Percentiles rank a stretch among this genome's conserved stretches.
These are phyloP conservation scores for Drosophila neocordata DNA, from an alignment of 1,140 invertebrate genomes.

Conservation along the genomic window DNA sequence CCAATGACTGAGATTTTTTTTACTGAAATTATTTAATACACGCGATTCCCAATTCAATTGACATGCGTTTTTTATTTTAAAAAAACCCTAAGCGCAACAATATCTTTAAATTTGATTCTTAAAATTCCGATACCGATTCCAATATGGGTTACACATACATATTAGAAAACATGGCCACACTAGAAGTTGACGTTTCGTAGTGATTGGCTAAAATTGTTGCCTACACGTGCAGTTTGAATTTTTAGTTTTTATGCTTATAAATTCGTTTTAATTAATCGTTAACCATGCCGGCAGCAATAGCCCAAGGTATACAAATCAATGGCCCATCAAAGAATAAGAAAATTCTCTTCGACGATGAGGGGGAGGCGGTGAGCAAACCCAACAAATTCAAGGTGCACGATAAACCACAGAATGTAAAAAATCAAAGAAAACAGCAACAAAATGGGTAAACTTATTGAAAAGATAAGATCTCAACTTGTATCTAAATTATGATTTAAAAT, in stretches of 20 bases:
- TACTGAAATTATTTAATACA: neutral
- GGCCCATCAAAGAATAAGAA: constrained; percentile 68
- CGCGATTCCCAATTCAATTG: neutral
- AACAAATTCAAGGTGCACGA: constrained; percentile 27
- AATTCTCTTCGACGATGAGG: constrained; percentile 73
- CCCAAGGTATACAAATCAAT: constrained; percentile 47
- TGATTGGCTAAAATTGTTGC: constrained; percentile 30
- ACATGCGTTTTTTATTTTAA: too few species aligned
- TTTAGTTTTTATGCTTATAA: constrained; percentile 26
- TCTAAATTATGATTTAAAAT: constrained; percentile 23
- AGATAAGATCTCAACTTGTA: constrained; percentile 23
- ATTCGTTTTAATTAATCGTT: neutral
- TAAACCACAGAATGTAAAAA: constrained; percentile 13
- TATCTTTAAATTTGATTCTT: neutral
- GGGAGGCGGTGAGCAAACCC: constrained; percentile 48
- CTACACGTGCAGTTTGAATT: constrained; percentile 56
- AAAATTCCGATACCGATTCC: neutral
- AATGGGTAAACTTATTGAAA: constrained; percentile 25
- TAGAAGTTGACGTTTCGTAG: constrained; percentile 8
- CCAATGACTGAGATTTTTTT: constrained; percentile 78
- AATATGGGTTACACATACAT: neutral
- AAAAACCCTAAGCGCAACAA: too few species aligned
- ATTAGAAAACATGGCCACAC: neutral
- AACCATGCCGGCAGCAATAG: constrained; percentile 66
- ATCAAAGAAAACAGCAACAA: constrained; percentile 25